Conservation (phyloP, 2,888 invertebrate genomes). For the Xylocampa areola region DNA sequence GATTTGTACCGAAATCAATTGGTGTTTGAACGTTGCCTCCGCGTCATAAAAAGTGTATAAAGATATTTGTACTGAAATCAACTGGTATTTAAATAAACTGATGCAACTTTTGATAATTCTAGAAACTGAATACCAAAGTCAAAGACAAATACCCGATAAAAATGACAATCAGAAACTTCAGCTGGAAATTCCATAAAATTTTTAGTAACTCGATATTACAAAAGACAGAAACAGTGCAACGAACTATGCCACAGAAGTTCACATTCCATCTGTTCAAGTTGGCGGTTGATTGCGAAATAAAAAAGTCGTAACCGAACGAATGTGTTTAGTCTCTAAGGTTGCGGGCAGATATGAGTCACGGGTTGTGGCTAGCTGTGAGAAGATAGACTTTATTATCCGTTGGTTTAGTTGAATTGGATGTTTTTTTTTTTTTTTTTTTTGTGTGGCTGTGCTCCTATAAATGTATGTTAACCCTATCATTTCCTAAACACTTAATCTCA, state of each 20-base stretch:
- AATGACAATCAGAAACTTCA: slow-evolving; percentile 4
- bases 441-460: too few relatives aligned
- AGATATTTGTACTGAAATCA: too few relatives aligned
- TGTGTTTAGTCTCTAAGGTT: slow-evolving; percentile 24
- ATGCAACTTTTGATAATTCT: too few relatives aligned
- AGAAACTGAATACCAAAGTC: not conserved
- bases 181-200: slow-evolving; percentile 21
- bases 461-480: too few relatives aligned
- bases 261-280: slow-evolving; percentile 23
- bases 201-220: slow-evolving; percentile 19
- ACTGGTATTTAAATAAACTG: too few relatives aligned
- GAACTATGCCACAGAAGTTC: slow-evolving; percentile 23
- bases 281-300: slow-evolving; percentile 36
- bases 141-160: slow-evolving; percentile 5
- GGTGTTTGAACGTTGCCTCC: too few relatives aligned
- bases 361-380: not conserved
- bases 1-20: too few relatives aligned
- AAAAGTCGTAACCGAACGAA: slow-evolving; percentile 16
- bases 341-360: not conserved
- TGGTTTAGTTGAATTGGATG: not conserved
- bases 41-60: too few relatives aligned
- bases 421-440: too few relatives aligned
- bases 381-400: not conserved
- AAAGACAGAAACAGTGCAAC: slow-evolving; percentile 28
- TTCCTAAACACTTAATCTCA: too few relatives aligned